These are phyloP conservation scores for Leucophenga varia DNA, from an alignment of 1,140 invertebrate genomes.

Conservation along the genomic window DNA sequence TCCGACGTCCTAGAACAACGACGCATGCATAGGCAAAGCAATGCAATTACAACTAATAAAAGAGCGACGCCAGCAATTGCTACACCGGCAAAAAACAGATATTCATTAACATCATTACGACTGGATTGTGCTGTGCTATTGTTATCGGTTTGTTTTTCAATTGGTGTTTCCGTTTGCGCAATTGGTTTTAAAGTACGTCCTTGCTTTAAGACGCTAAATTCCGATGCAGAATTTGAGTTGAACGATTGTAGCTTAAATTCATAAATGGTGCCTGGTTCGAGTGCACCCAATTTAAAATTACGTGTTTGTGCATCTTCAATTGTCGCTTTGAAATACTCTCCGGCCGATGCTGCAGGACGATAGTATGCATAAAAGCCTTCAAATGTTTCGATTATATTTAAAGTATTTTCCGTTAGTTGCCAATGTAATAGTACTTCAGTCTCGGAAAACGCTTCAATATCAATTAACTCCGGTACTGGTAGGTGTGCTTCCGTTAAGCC, in stretches of 20 bases:
- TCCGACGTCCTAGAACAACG: slow-evolving; percentile 55
- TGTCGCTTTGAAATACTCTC: slow-evolving; percentile 80
- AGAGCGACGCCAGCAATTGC: slow-evolving; percentile 38
- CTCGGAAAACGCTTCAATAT: slow-evolving; percentile 69
- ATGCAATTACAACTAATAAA: slow-evolving; percentile 31
- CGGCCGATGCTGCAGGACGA: slow-evolving; percentile 75
- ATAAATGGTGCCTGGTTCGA: slow-evolving; percentile 79
- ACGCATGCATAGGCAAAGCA: slow-evolving; percentile 54
- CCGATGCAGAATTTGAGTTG: slow-evolving; percentile 78
- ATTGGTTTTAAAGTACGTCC: slow-evolving; percentile 66
- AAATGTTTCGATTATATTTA: slow-evolving; percentile 31
- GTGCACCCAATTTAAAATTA: slow-evolving; percentile 71
- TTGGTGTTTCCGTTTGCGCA: no score
- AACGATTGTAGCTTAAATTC: slow-evolving; percentile 91
- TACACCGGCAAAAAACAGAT: slow-evolving; percentile 19
- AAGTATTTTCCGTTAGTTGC: slow-evolving; percentile 46
- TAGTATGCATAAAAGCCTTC: slow-evolving; percentile 92
- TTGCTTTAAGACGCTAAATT: slow-evolving; percentile 80
- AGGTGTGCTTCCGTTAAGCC: slow-evolving; percentile 63
- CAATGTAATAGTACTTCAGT: slow-evolving; percentile 75
- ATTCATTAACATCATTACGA: slow-evolving; percentile 35
- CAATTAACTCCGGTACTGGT: slow-evolving; percentile 72
- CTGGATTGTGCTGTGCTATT: slow-evolving; percentile 33
- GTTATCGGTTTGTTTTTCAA: slow-evolving; percentile 15
- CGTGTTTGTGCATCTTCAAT: slow-evolving; percentile 70